Evolutionary conservation across 2,888 invertebrate species (phyloP).

Genomic region (Chirona hameri): DNA sequence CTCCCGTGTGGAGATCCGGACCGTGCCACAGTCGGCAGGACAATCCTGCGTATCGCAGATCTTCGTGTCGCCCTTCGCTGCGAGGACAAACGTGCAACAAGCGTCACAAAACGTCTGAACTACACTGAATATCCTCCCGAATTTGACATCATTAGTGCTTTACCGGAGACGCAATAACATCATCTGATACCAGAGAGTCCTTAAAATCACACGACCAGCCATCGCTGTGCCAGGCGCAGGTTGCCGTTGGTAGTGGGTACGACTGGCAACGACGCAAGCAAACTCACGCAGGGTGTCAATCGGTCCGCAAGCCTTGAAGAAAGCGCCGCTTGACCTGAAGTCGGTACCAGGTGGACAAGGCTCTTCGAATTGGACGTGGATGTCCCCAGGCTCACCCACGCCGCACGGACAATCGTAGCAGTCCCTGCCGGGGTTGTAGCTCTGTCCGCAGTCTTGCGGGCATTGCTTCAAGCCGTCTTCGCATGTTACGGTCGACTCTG

Average conservation of each 20-base stretch:
- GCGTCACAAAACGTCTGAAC: no score
- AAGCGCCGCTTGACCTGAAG: neutral
- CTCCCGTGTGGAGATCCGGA: neutral
- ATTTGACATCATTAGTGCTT: no score
- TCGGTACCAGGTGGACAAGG: neutral
- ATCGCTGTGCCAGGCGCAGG: no score
- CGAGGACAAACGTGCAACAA: no score
- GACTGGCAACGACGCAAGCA: no score
- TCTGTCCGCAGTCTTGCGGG: neutral
- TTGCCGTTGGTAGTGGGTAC: no score
- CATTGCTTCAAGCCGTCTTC: neutral
- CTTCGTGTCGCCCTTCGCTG: neutral
- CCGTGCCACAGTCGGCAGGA: conserved; percentile 2
- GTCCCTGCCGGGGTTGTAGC: neutral
- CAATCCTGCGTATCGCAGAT: neutral
- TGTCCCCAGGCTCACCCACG: neutral
- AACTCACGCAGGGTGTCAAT: neutral
- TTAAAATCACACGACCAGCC: no score
- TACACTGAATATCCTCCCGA: no score
- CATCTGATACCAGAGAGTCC: no score
- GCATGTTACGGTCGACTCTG: neutral
- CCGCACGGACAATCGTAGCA: neutral
- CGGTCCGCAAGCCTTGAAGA: neutral
- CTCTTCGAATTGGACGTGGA: neutral
- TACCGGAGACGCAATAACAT: no score